These are phyloP conservation scores for Myrmecobius fasciatus DNA, from an alignment of 2,113 vertebrate species.

Conservation along the genomic window DNA sequence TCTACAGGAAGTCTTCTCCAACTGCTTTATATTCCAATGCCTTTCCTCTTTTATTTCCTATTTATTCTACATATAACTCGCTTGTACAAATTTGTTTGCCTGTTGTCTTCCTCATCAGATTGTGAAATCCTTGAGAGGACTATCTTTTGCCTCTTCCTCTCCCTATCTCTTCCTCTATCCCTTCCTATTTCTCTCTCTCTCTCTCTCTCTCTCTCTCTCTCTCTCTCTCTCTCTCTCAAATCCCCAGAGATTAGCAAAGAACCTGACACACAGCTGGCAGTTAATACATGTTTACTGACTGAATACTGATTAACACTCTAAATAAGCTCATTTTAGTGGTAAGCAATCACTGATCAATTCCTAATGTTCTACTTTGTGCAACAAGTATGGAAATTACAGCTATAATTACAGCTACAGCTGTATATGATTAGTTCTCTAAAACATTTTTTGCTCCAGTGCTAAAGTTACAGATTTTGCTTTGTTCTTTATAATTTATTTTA, in stretches of 20 bases:
- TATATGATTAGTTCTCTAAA: background rate
- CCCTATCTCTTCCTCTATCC: too few species aligned
- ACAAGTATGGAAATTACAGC: background rate
- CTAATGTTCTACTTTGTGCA: background rate
- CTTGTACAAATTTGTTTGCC: background rate
- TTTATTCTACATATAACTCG: background rate
- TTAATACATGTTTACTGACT: background rate
- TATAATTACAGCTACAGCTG: too few species aligned
- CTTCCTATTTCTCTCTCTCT: background rate
- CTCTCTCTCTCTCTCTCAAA: background rate
- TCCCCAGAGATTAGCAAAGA: background rate
- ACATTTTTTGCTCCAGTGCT: background rate
- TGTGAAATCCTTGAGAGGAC: background rate
- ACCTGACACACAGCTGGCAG: background rate
- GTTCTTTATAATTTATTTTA: background rate
- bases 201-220: background rate
- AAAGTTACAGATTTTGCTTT: background rate
- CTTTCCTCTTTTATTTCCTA: background rate
- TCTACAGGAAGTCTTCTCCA: background rate
- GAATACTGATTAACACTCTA: background rate
- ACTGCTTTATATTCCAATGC: background rate
- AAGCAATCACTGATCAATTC: background rate
- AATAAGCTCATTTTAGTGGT: background rate
- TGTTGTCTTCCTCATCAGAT: background rate
- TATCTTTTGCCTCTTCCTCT: background rate